Conservation (phyloP, 2,888 invertebrate genomes). For the Sericinus montela region DNA sequence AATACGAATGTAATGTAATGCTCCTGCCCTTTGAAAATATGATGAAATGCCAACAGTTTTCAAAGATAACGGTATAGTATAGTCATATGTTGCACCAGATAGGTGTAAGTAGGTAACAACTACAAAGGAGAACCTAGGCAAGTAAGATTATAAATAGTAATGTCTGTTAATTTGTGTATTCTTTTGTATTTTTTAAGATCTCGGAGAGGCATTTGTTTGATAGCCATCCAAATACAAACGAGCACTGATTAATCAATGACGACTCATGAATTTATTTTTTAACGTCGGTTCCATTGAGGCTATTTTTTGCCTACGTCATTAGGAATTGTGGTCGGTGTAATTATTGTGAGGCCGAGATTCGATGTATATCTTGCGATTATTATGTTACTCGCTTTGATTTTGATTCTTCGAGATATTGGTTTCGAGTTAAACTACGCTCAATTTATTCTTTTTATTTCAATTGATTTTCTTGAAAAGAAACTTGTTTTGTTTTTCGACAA, state of each 20-base stretch:
- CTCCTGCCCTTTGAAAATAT: too few species aligned
- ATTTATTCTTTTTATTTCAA: conserved; percentile 1
- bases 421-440: background rate
- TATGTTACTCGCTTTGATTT: conserved; percentile 21
- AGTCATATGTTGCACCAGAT: too few species aligned
- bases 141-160: too few species aligned
- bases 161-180: too few species aligned
- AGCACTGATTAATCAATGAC: conserved; percentile 26
- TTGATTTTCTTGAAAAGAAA: conserved; percentile 1
- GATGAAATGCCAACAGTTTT: too few species aligned
- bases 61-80: too few species aligned
- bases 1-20: too few species aligned
- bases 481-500: background rate
- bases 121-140: too few species aligned
- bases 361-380: conserved; percentile 39
- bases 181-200: too few species aligned
- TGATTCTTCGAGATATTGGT: conserved; percentile 1
- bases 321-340: conserved; percentile 58
- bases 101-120: too few species aligned
- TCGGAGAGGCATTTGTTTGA: background rate
- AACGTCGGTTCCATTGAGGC: conserved; percentile 38
- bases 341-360: conserved; percentile 44
- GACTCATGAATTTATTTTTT: conserved; percentile 28
- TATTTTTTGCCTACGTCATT: conserved; percentile 57
- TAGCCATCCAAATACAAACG: background rate